Evolutionary conservation across 2,888 invertebrate species (phyloP), one percentile per base, ranked within the genome.

Genomic region (Heliconius cydno): DNA sequence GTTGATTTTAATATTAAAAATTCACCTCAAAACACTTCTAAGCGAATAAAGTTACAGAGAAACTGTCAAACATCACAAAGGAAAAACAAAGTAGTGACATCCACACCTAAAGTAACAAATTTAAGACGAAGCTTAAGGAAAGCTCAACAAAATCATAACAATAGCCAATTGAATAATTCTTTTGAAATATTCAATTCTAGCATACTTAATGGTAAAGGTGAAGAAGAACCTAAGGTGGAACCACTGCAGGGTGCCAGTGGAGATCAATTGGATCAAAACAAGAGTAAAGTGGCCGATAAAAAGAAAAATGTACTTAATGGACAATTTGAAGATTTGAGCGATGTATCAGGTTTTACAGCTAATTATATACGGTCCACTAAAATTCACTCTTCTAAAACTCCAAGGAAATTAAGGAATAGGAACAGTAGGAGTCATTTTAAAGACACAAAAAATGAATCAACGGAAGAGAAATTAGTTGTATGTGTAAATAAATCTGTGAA

Each of bases 331-430:
- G 94, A 95, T 76, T 82, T 92, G 28, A 95, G 95, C 87, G 95
- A 95, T 88, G 93, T 95, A 4, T 95, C 95, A 60, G 95, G 95
- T 0, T 93, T 94, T 79, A 95, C 95, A 38, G 95, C 94, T 4
- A 95, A 94, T 84, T 95, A 95, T 82, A 95, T 95, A 52, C 88
- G 94, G 57, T 95, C 95, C 28, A 94, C 95, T 25, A 95, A 94
- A 85, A 83, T 93, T 25, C 89, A 92, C 81, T 88, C 91, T 28
- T 86, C 87, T 66, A 94, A 91, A 85, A 89, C 89, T 79, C 87
- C 90, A 30, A 87, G 89, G 60, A 93, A 91, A 84, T 82, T 90
- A 41, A 90, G 90, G 81, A 89, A 87, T 82, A 93, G 91, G 84
- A 85, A 87, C 19, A 89, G 79, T 77, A 89, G 90, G 73, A 91